Percentiles rank a stretch among this genome's conserved stretches.
Conservation (phyloP, 2,888 invertebrate genomes). For the Aleiodes alternator region DNA sequence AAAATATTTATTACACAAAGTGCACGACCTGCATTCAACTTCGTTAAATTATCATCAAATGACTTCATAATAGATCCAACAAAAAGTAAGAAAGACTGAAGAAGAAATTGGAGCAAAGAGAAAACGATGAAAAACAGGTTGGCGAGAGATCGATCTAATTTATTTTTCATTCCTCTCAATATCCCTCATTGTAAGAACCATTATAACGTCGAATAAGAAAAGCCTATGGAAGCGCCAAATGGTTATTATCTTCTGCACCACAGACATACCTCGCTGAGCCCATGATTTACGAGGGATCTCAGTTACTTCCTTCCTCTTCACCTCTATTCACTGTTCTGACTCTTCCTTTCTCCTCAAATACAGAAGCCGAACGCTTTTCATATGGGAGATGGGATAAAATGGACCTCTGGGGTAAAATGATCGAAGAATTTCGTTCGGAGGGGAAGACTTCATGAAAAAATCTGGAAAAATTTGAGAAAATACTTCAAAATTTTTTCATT, state of each 20-base stretch:
- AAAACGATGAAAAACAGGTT: conserved; percentile 1
- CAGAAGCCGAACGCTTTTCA: not conserved
- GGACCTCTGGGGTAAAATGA: not conserved
- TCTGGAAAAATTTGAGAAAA: no score
- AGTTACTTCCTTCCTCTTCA: conserved; percentile 19
- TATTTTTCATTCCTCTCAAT: conserved; percentile 41
- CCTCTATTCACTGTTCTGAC: conserved; percentile 44
- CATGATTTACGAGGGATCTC: conserved; percentile 66
- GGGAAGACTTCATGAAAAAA: no score
- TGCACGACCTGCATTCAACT: no score
- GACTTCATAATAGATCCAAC: no score
- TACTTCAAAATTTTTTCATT: no score
- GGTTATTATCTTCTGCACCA: conserved; percentile 68
- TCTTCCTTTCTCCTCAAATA: conserved; percentile 17
- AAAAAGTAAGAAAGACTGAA: not conserved
- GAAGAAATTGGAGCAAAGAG: not conserved
- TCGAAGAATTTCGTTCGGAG: not conserved
- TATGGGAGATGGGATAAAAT: not conserved
- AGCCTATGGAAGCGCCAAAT: conserved; percentile 68
- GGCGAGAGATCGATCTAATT: conserved; percentile 21
- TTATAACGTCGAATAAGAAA: conserved; percentile 14
- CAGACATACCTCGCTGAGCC: conserved; percentile 66
- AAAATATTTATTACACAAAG: no score
- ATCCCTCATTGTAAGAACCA: conserved; percentile 16
- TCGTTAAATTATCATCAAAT: no score